Percentiles rank a stretch among this genome's conserved stretches.
Evolutionary conservation across 2,888 invertebrate species (phyloP).

Genomic region (Drosophila emarginata): DNA sequence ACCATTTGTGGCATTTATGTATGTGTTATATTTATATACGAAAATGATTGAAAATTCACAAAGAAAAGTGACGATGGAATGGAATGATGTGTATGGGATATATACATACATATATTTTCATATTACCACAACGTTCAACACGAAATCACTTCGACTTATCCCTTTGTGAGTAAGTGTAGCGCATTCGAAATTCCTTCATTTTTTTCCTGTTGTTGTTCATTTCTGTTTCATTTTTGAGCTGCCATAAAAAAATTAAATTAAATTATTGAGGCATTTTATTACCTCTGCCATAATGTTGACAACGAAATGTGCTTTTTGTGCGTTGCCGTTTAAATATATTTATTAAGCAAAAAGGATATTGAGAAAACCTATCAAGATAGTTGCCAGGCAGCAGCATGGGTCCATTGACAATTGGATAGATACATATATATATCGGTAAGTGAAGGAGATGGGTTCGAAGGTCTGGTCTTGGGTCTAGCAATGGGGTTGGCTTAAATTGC

Average conservation of each 20-base stretch:
- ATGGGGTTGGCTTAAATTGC: constrained; percentile 63
- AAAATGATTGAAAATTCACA: constrained; percentile 5
- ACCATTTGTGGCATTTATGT: not conserved
- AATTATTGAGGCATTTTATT: constrained; percentile 69
- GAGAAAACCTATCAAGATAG: constrained; percentile 66
- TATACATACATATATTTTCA: not conserved
- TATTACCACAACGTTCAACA: not conserved
- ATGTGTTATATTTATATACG: not conserved
- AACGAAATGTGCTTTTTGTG: constrained; percentile 44
- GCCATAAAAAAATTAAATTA: constrained; percentile 53
- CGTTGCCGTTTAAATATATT: constrained; percentile 47
- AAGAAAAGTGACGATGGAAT: not conserved
- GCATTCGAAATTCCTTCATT: constrained; percentile 42
- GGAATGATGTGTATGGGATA: not conserved
- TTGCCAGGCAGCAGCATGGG: constrained; percentile 37
- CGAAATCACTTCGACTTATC: not conserved
- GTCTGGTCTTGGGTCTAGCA: constrained; percentile 13
- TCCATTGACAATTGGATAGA: constrained; percentile 48
- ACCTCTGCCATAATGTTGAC: constrained; percentile 23
- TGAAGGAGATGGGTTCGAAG: constrained; percentile 8
- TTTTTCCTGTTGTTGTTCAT: too few species aligned
- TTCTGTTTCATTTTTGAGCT: constrained; percentile 19
- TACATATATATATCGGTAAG: too few species aligned
- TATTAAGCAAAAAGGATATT: constrained; percentile 63
- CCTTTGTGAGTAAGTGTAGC: constrained; percentile 13